Percentiles rank a stretch among this genome's conserved stretches.
phyloP scores from a whole-genome alignment of 1,140 invertebrate species.

The Drosophila littoralis region DNA sequence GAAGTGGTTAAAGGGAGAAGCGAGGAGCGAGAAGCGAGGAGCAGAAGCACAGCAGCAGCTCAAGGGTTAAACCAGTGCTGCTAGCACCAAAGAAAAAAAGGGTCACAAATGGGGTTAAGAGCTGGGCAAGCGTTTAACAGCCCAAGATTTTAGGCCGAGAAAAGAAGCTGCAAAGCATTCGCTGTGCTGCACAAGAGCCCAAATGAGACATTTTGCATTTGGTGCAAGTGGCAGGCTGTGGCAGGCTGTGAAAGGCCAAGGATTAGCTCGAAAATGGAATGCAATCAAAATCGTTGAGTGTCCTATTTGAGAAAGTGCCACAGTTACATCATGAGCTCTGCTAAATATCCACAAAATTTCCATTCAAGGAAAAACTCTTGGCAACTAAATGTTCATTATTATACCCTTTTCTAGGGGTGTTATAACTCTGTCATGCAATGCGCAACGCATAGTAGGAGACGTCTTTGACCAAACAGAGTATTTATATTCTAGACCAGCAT shows the following conservation, averaged over 20 bases:
- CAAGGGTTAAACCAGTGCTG: constrained; percentile 12
- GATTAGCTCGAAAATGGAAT: constrained; percentile 6
- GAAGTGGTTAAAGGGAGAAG: constrained; percentile 7
- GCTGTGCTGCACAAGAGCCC: background rate
- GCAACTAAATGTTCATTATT: too few species aligned
- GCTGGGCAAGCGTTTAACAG: constrained; percentile 53
- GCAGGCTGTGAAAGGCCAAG: background rate
- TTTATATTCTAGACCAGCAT: too few species aligned
- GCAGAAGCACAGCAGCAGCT: background rate
- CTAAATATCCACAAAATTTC: background rate
- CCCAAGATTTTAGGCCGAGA: constrained; percentile 38
- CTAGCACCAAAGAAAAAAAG: constrained; percentile 8
- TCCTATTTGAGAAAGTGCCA: background rate
- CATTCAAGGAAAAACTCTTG: too few species aligned
- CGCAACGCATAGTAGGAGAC: too few species aligned
- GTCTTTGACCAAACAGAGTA: too few species aligned
- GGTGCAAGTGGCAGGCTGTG: constrained; percentile 2
- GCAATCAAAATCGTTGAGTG: constrained; percentile 13
- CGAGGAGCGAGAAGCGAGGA: constrained; percentile 1
- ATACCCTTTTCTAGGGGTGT: too few species aligned
- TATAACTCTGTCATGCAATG: too few species aligned
- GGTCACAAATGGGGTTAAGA: constrained; percentile 55
- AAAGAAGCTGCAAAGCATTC: background rate
- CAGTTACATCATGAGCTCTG: background rate
- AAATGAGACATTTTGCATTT: constrained; percentile 40